phyloP scores from a whole-genome alignment of 2,888 invertebrate species.

The Netelia melanura region DNA sequence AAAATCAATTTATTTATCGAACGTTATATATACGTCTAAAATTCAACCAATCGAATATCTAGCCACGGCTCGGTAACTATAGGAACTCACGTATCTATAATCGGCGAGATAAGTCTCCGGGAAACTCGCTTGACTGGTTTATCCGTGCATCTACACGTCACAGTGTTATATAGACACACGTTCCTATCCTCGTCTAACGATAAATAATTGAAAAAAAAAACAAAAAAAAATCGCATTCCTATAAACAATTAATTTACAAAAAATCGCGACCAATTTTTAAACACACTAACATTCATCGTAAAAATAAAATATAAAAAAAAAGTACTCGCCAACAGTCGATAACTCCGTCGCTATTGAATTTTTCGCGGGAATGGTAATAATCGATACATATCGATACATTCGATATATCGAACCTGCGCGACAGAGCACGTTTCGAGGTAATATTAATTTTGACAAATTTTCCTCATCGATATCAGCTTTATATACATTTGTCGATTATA shows the following conservation, averaged over 20 bases:
- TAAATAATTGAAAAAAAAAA: too few relatives aligned
- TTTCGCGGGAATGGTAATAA: neutral
- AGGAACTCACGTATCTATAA: conserved; percentile 62
- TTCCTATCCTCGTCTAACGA: neutral
- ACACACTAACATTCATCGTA: neutral
- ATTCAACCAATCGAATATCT: conserved; percentile 46
- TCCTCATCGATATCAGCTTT: too few relatives aligned
- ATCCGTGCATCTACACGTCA: conserved; percentile 5
- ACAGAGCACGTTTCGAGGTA: neutral
- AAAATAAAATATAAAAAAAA: neutral
- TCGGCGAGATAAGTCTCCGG: conserved; percentile 56
- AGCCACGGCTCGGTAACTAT: conserved; percentile 53
- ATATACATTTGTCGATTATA: too few relatives aligned
- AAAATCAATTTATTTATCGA: conserved; percentile 60
- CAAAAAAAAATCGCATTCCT: neutral
- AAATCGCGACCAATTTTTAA: neutral
- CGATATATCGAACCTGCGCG: conserved; percentile 11
- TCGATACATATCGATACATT: conserved; percentile 3
- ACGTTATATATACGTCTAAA: conserved; percentile 10
- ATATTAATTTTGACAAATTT: too few relatives aligned
- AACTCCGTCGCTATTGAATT: neutral
- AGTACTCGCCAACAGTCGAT: neutral
- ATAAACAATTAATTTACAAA: neutral
- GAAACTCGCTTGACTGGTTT: conserved; percentile 46
- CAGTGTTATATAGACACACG: neutral